These are phyloP conservation scores for Muscina levida DNA, from an alignment of 2,888 invertebrate genomes.

Conservation along the genomic window DNA sequence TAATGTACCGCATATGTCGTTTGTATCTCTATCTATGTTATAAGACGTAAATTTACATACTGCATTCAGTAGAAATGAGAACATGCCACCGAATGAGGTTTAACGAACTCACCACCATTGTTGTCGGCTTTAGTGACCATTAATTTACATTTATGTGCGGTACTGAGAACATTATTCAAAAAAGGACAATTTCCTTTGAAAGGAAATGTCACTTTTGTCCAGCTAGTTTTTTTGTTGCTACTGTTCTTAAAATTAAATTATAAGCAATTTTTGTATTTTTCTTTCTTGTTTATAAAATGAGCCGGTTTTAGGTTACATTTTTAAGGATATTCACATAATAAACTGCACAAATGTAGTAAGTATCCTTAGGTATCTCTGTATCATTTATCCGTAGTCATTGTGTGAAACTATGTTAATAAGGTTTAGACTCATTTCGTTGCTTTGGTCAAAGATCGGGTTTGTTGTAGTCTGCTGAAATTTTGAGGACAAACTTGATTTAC, in stretches of 20 bases:
- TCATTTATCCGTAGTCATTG: constrained; percentile 31
- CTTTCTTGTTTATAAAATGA: constrained; percentile 50
- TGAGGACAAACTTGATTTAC: constrained; percentile 21
- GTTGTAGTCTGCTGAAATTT: constrained; percentile 1
- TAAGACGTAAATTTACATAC: constrained; percentile 12
- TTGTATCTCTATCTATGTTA: not conserved
- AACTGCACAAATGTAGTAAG: constrained; percentile 21
- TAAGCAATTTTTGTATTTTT: not conserved
- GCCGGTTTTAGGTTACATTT: constrained; percentile 57
- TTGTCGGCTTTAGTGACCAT: constrained; percentile 59
- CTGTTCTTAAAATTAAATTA: constrained; percentile 48
- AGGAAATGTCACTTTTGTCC: constrained; percentile 5
- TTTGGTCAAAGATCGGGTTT: constrained; percentile 28
- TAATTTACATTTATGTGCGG: constrained; percentile 57
- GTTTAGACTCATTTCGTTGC: constrained; percentile 41
- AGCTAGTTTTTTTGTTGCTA: not conserved
- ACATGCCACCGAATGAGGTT: not conserved
- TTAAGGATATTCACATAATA: constrained; percentile 56
- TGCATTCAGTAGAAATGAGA: too few relatives aligned
- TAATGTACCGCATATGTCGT: not conserved
- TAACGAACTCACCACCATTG: constrained; percentile 51
- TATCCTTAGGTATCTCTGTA: not conserved
- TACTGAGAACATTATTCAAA: not conserved
- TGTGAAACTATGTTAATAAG: constrained; percentile 61
- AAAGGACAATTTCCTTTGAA: constrained; percentile 3